A percentile compares a stretch with the other conserved stretches of the same genome.
These are phyloP conservation scores for Sesia bembeciformis DNA, from an alignment of 2,888 invertebrate genomes.

Conservation along the genomic window DNA sequence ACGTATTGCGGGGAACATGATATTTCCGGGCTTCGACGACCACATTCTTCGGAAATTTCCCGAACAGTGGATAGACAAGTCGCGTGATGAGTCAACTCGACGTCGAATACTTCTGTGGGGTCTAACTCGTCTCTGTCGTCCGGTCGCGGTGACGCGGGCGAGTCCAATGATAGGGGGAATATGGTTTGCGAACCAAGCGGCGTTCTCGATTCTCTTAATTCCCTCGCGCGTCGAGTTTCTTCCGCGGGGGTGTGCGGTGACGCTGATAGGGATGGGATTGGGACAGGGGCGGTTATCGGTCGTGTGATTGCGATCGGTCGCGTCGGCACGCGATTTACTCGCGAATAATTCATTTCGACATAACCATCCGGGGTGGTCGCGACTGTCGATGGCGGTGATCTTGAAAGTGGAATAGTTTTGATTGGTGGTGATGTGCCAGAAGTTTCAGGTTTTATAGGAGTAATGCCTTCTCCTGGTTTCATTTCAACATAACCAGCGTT, in stretches of 20 bases:
- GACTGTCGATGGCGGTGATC: conserved; percentile 10
- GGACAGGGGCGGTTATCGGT: conserved; percentile 14
- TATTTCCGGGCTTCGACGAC: conserved; percentile 17
- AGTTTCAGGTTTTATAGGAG: conserved; percentile 5
- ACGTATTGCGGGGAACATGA: conserved; percentile 65
- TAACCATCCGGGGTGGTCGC: conserved; percentile 72
- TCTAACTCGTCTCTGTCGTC: conserved; percentile 30
- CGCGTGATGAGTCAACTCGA: not conserved
- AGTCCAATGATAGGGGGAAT: conserved; percentile 80
- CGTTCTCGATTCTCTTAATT: conserved; percentile 33
- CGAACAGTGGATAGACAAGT: conserved; percentile 36
- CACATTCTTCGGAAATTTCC: conserved; percentile 49
- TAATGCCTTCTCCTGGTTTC: conserved; percentile 48
- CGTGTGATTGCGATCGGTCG: conserved; percentile 78
- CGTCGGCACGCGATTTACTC: conserved; percentile 62
- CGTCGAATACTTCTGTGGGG: conserved; percentile 20
- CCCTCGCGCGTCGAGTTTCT: conserved; percentile 42
- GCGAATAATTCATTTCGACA: conserved; percentile 77
- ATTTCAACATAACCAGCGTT: conserved; percentile 77
- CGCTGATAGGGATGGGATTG: conserved; percentile 16
- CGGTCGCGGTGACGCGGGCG: conserved; percentile 78
- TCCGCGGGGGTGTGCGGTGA: conserved; percentile 24
- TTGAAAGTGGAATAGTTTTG: conserved; percentile 7
- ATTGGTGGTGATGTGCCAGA: conserved; percentile 11
- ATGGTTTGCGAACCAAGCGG: conserved; percentile 78